Evolutionary conservation across 2,113 vertebrate genomes (phyloP).

Genomic region (Colaptes auratus): DNA sequence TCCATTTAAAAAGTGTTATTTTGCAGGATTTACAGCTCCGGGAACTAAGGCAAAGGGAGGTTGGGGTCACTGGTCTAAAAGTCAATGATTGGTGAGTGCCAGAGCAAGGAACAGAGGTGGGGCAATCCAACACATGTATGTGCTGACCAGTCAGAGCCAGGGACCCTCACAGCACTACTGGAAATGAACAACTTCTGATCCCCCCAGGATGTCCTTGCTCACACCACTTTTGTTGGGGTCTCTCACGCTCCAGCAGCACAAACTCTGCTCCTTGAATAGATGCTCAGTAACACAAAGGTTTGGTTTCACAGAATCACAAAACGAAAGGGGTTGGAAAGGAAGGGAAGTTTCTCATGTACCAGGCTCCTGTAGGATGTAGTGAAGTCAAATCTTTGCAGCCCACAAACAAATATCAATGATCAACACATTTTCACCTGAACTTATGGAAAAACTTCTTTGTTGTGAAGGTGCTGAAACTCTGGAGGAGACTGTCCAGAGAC

Average conservation of each 20-base stretch:
- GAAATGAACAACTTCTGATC: neutral
- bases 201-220: neutral
- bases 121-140: fast-evolving
- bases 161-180: neutral
- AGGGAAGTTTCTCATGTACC: neutral
- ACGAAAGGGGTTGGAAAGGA: no score
- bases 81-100: neutral
- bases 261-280: neutral
- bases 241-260: fast-evolving
- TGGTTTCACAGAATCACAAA: neutral
- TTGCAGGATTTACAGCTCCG: neutral
- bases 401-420: neutral
- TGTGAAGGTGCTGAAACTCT: no score
- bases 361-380: neutral
- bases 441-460: no score
- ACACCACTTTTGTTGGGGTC: neutral
- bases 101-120: neutral
- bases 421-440: neutral
- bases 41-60: neutral
- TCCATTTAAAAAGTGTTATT: neutral
- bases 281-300: neutral
- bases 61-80: neutral
- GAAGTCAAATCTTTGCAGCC: neutral
- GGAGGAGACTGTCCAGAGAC: no score
- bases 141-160: fast-evolving